Conservation (phyloP, 2,797 vertebrate species). For the Silurus lanzhouensis region DNA sequence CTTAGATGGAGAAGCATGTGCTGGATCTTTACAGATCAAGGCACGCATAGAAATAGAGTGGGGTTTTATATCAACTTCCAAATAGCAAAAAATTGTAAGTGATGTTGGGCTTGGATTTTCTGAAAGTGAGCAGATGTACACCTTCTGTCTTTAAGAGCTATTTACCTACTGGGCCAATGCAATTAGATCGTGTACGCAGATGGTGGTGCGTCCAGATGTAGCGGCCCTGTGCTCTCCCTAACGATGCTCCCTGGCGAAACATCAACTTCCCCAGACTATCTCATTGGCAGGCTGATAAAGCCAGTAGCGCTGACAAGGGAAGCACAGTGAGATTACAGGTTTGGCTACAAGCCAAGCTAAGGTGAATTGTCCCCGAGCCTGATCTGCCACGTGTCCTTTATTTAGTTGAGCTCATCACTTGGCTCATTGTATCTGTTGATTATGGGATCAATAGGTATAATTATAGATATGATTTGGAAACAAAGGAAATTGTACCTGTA, state of each 20-base stretch:
- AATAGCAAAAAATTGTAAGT: neutral
- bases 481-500: neutral
- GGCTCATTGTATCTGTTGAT: neutral
- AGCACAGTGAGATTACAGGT: neutral
- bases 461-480: neutral
- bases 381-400: neutral
- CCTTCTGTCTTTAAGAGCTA: constrained; percentile 10
- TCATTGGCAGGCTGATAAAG: constrained; percentile 25
- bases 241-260: neutral
- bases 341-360: constrained; percentile 9
- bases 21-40: neutral
- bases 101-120: neutral
- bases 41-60: neutral
- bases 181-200: constrained; percentile 1
- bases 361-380: constrained; percentile 5
- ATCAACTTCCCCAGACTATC: constrained; percentile 8
- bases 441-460: neutral
- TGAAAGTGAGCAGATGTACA: neutral
- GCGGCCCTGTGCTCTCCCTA: neutral
- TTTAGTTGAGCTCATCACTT: constrained; percentile 7
- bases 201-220: constrained; percentile 13
- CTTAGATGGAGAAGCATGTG: neutral
- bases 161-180: neutral
- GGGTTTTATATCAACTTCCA: neutral
- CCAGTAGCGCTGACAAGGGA: constrained; percentile 17